Conservation (phyloP, 2,888 invertebrate genomes). For the Pandemis cinnamomeana region DNA sequence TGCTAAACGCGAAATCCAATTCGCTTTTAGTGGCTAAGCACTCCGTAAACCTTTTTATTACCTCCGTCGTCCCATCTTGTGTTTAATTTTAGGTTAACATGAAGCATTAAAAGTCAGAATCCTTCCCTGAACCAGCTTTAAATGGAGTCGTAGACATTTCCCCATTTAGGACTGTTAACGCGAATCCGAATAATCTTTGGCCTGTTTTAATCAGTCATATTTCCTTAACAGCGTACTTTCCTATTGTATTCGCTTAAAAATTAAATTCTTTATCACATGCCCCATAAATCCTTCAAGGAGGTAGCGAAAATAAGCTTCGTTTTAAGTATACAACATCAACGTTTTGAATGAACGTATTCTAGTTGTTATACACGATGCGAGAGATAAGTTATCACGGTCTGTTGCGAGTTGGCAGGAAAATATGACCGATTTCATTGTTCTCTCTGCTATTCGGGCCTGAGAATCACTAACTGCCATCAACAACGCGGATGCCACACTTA, state of each 20-base stretch:
- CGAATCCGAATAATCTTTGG: background rate
- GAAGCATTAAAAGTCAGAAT: slow-evolving; percentile 44
- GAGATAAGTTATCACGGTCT: slow-evolving; percentile 78
- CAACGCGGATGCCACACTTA: slow-evolving; percentile 80
- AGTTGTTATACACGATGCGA: slow-evolving; percentile 78
- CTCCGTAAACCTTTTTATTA: slow-evolving; percentile 60
- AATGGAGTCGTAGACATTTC: slow-evolving; percentile 40
- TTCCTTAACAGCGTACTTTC: background rate
- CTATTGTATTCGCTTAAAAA: slow-evolving; percentile 9
- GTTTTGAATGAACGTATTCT: slow-evolving; percentile 73
- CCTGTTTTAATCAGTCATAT: slow-evolving; percentile 4
- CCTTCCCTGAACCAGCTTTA: slow-evolving; percentile 32
- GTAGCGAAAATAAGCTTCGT: slow-evolving; percentile 73
- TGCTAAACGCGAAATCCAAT: slow-evolving; percentile 67
- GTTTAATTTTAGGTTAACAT: slow-evolving; percentile 50
- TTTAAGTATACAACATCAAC: slow-evolving; percentile 73
- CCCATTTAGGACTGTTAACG: background rate
- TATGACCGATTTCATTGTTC: slow-evolving; percentile 84
- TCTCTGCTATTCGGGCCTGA: slow-evolving; percentile 74
- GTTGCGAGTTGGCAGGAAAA: slow-evolving; percentile 79
- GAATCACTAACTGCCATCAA: slow-evolving; percentile 83
- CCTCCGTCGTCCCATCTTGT: slow-evolving; percentile 48
- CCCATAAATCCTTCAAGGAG: slow-evolving; percentile 67
- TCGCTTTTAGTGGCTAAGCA: slow-evolving; percentile 64
- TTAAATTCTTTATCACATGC: slow-evolving; percentile 29